Evolutionary conservation across 2,113 vertebrate species (phyloP), one percentile per base, ranked within the genome.

Genomic region (Vanacampus margaritifer): DNA sequence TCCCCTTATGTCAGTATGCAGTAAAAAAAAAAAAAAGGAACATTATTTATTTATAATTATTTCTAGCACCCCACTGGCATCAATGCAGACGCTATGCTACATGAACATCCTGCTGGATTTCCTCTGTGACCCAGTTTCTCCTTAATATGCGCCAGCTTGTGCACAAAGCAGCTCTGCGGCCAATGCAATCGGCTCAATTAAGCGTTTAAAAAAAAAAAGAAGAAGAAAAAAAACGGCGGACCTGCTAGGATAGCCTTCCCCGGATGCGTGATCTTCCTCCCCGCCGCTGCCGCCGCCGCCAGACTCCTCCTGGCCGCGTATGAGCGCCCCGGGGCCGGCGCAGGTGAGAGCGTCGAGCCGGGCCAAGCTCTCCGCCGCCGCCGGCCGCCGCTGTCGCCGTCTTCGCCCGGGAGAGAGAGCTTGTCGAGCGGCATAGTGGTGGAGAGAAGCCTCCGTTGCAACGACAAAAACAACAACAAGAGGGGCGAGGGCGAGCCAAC

Each of bases 241-340:
- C 92, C 93, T 85, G 90, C 91, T 24, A 91, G 84, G 46, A 92
- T 93, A 37, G 92, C 90, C 68, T 92, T 93, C 43, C 89, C 91
- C 0, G 86, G 89, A 68, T 92, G 90, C 11, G 90, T 93, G 26
- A 88, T 75, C 76, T 87, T 90, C 72, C 81, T 84, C 16, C 89
- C 80, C 28, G 28, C 28, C 28, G 28, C 28, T 4, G 88, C 84
- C 0, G 91, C 90, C 0, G 90, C 88, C 1, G 89, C 86, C 65
- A 89, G 73, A 54, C 73, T 85, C 50, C 91, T 90, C 67, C 79
- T 89, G 1, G 82, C 82, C 60, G 82, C 75, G 68, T 68, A 79
- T 9, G 71, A 50, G 8, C 51, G 68, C 70, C 65, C 70, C 67
- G 63, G 63, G 1, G 62, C 70, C 50, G 76, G 77, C 63, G 65